Percentiles rank a stretch among this genome's conserved stretches.
Evolutionary conservation across 2,113 vertebrate species (phyloP).

Genomic region (Diphyllodes magnificus): DNA sequence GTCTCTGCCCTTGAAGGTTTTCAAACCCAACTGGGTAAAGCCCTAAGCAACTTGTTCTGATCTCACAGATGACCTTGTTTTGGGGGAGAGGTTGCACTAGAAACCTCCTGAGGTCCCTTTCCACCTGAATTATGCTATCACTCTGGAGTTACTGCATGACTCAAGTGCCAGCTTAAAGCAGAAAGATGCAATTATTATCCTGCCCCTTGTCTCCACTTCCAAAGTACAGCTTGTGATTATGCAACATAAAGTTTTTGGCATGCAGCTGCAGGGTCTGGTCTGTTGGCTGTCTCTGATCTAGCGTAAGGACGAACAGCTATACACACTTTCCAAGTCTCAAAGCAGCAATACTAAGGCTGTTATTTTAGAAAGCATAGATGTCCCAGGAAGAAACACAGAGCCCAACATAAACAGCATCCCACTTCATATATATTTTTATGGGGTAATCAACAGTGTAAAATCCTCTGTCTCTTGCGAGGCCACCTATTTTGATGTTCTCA

Average conservation of each 20-base stretch:
- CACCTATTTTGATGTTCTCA: background rate
- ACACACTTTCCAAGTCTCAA: background rate
- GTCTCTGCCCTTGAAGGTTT: background rate
- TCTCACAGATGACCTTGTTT: background rate
- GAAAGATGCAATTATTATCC: background rate
- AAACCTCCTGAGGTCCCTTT: background rate
- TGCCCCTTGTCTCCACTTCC: background rate
- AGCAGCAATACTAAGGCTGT: background rate
- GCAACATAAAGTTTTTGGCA: background rate
- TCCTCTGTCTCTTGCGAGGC: background rate
- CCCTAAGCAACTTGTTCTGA: background rate
- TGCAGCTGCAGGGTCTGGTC: background rate
- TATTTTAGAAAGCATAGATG: background rate
- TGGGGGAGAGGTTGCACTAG: background rate
- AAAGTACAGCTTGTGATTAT: background rate
- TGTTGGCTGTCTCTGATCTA: background rate
- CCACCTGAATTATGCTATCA: background rate
- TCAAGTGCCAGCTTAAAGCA: background rate
- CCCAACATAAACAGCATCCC: background rate
- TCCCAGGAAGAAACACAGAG: background rate
- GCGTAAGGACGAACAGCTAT: background rate
- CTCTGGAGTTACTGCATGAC: background rate
- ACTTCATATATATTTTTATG: background rate
- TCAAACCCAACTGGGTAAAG: background rate
- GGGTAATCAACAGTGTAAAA: background rate